phyloP scores from a whole-genome alignment of 2,888 invertebrate genomes.

The Rhynchonema sp. region DNA sequence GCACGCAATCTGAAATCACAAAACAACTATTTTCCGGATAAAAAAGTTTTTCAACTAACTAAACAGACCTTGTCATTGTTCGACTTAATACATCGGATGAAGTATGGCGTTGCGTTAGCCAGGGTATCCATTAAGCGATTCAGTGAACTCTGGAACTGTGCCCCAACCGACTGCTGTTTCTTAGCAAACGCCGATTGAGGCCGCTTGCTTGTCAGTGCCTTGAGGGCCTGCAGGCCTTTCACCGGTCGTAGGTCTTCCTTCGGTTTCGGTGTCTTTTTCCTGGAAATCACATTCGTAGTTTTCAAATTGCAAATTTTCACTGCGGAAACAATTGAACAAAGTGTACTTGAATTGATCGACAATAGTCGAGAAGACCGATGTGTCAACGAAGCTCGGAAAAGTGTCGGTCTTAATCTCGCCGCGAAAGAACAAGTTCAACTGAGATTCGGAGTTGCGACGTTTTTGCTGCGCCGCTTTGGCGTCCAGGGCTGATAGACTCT shows the following conservation, averaged over 20 bases:
- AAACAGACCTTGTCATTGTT: slow-evolving; percentile 57
- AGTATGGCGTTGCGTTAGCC: slow-evolving; percentile 66
- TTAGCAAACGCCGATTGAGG: slow-evolving; percentile 29
- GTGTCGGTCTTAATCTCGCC: slow-evolving; percentile 18
- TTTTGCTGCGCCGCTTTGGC: background rate
- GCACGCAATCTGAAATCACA: slow-evolving; percentile 47
- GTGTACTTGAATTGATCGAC: slow-evolving; percentile 10
- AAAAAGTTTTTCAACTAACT: no score
- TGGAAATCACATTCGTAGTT: background rate
- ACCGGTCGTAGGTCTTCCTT: background rate
- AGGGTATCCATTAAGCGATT: slow-evolving; percentile 78
- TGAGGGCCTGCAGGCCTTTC: slow-evolving; percentile 63
- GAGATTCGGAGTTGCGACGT: slow-evolving; percentile 18
- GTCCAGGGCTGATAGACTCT: background rate
- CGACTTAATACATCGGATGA: slow-evolving; percentile 79
- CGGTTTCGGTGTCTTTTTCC: slow-evolving; percentile 1
- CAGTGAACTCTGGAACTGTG: slow-evolving; percentile 71
- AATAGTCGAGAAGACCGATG: slow-evolving; percentile 24
- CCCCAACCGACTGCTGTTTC: slow-evolving; percentile 62
- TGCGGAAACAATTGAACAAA: background rate
- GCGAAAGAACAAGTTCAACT: slow-evolving; percentile 21
- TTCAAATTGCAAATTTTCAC: background rate
- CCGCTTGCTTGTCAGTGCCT: slow-evolving; percentile 55
- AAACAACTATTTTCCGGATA: background rate
- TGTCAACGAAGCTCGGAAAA: slow-evolving; percentile 20